These are phyloP conservation scores for Catostomus latipinnis DNA, from an alignment of 2,797 vertebrate species.

Conservation along the genomic window DNA sequence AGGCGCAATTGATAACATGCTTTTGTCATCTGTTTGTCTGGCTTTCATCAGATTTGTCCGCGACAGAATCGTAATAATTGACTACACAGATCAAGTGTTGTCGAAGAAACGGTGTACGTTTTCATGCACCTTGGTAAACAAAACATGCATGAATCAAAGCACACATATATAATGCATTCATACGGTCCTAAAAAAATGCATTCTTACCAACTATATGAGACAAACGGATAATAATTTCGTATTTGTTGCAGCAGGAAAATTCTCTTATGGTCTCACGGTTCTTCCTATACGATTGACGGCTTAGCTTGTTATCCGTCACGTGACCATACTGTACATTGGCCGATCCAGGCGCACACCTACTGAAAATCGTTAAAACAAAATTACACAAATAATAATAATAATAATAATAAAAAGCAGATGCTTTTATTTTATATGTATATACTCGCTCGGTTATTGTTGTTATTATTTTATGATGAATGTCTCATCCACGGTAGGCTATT, in stretches of 20 bases:
- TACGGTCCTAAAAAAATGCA: slow-evolving; percentile 37
- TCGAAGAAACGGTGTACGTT: slow-evolving; percentile 38
- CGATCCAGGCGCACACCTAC: slow-evolving; percentile 23
- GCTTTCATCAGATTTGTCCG: slow-evolving; percentile 18
- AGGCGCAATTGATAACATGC: slow-evolving; percentile 7
- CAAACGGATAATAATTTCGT: slow-evolving; percentile 55
- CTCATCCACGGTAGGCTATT: not conserved
- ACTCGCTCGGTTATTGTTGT: not conserved
- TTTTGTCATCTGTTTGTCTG: slow-evolving; percentile 7
- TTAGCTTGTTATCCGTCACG: slow-evolving; percentile 60
- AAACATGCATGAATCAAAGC: slow-evolving; percentile 51
- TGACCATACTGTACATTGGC: slow-evolving; percentile 60
- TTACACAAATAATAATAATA: too few species aligned
- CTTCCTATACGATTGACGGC: slow-evolving; percentile 64
- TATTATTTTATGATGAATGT: not conserved
- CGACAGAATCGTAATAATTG: slow-evolving; percentile 57
- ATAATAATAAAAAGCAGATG: not conserved
- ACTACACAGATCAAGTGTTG: slow-evolving; percentile 53
- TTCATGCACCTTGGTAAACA: slow-evolving; percentile 49
- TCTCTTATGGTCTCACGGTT: slow-evolving; percentile 63
- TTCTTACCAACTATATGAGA: slow-evolving; percentile 64
- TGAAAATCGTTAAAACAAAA: not conserved
- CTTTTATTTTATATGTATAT: slow-evolving; percentile 13
- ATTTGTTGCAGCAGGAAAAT: slow-evolving; percentile 62
- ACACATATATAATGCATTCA: slow-evolving; percentile 43